A percentile compares a stretch with the other conserved stretches of the same genome.
Evolutionary conservation across 2,113 vertebrate genomes (phyloP).

Genomic region (Heteronetta atricapilla): DNA sequence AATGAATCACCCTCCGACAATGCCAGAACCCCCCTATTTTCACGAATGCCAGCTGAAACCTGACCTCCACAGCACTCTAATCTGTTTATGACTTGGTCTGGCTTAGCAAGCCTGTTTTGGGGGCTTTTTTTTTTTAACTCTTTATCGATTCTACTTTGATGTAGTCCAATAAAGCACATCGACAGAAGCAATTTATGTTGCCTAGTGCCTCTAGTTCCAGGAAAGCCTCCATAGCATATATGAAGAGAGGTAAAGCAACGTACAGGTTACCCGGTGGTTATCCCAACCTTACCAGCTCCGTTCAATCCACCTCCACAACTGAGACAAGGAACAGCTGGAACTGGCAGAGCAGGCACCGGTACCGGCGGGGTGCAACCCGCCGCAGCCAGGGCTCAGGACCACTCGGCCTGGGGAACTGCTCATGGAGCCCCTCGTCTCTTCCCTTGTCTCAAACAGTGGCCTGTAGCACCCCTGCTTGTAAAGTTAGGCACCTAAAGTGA

Average conservation of each 20-base stretch:
- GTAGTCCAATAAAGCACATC: conserved; percentile 32
- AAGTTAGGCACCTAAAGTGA: background rate
- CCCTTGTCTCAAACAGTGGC: background rate
- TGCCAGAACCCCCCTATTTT: background rate
- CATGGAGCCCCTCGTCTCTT: background rate
- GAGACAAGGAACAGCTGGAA: background rate
- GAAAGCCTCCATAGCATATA: background rate
- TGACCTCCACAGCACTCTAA: background rate
- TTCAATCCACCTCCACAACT: background rate
- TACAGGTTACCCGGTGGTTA: background rate
- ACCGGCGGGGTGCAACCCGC: background rate
- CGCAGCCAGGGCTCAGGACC: background rate
- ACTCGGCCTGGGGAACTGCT: background rate
- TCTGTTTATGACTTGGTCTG: conserved; percentile 3
- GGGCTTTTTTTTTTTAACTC: background rate
- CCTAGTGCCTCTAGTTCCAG: background rate
- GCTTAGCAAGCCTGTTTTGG: background rate
- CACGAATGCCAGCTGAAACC: conserved; percentile 13
- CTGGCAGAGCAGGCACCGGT: background rate
- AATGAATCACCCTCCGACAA: background rate
- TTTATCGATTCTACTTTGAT: conserved; percentile 36
- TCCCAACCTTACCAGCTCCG: background rate
- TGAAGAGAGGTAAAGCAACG: background rate
- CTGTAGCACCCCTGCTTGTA: background rate
- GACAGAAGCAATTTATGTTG: conserved; percentile 22